These are phyloP conservation scores for Oncorhynchus nerka DNA, from an alignment of 2,113 vertebrate species.

Conservation along the genomic window DNA sequence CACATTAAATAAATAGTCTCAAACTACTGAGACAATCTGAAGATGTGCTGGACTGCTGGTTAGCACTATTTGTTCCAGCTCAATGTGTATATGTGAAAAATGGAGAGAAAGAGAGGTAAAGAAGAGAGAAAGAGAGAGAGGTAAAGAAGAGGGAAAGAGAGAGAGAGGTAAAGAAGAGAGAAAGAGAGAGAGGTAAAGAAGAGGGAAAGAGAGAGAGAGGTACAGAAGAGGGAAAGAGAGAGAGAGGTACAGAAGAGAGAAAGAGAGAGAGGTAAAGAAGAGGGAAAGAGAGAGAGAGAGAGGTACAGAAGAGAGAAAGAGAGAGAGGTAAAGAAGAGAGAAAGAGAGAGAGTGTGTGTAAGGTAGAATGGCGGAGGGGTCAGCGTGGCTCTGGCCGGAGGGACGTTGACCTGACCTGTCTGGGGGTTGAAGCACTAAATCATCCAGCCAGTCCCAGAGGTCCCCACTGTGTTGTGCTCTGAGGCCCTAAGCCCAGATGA, in stretches of 20 bases:
- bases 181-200: too few relatives aligned
- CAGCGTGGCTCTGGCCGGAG: slow-evolving; percentile 13
- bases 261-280: slow-evolving; percentile 4
- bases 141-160: neutral
- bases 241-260: slow-evolving; percentile 3
- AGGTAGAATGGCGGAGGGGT: neutral
- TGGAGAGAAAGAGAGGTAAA: slow-evolving; percentile 2
- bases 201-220: neutral
- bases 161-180: neutral
- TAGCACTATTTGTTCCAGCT: slow-evolving; percentile 25
- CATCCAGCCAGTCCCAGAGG: slow-evolving; percentile 64
- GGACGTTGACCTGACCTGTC: slow-evolving; percentile 63
- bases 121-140: slow-evolving; percentile 2
- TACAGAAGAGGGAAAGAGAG: neutral
- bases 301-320: too few relatives aligned
- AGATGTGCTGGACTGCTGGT: slow-evolving; percentile 19
- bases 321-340: too few relatives aligned
- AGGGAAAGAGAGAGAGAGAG: neutral
- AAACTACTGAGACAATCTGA: slow-evolving; percentile 34
- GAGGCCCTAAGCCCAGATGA: slow-evolving; percentile 42
- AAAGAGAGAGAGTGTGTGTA: neutral
- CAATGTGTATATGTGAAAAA: neutral
- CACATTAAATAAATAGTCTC: slow-evolving; percentile 49
- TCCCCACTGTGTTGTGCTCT: slow-evolving; percentile 21
- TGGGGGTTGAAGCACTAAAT: slow-evolving; percentile 51